Conservation (phyloP, 2,113 vertebrate genomes). For the Callocephalon fimbriatum region DNA sequence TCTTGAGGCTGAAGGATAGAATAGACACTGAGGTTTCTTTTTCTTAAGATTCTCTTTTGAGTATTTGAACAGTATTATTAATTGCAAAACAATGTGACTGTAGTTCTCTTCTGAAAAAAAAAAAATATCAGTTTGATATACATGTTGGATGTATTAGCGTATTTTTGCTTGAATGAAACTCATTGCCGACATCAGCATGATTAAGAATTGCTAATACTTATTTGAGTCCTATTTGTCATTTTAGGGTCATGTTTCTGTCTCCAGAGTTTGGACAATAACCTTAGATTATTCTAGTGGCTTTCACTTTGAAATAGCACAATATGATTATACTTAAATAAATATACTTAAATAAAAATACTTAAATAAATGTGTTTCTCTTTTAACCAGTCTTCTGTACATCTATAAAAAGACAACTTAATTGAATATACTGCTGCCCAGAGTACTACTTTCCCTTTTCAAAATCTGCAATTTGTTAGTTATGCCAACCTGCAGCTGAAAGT, state of each 20-base stretch:
- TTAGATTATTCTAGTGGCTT: neutral
- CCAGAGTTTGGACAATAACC: neutral
- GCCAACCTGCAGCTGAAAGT: neutral
- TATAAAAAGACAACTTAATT: neutral
- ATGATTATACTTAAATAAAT: neutral
- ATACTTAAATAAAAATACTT: neutral
- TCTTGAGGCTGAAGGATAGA: neutral
- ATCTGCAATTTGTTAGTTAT: neutral
- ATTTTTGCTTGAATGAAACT: neutral
- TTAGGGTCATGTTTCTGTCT: neutral
- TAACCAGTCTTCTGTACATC: neutral
- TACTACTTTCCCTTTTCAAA: neutral
- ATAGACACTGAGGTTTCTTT: neutral
- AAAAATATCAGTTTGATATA: neutral
- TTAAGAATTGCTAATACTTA: neutral
- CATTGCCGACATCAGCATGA: neutral
- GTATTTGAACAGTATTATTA: neutral
- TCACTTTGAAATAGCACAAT: neutral
- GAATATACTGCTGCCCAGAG: neutral
- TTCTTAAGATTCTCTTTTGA: neutral
- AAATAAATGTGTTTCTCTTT: neutral
- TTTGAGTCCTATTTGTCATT: neutral
- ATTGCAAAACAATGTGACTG: neutral
- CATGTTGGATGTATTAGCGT: neutral
- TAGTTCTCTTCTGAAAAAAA: neutral